Conservation (phyloP, 2,888 invertebrate genomes). For the Drosophila birchii region DNA sequence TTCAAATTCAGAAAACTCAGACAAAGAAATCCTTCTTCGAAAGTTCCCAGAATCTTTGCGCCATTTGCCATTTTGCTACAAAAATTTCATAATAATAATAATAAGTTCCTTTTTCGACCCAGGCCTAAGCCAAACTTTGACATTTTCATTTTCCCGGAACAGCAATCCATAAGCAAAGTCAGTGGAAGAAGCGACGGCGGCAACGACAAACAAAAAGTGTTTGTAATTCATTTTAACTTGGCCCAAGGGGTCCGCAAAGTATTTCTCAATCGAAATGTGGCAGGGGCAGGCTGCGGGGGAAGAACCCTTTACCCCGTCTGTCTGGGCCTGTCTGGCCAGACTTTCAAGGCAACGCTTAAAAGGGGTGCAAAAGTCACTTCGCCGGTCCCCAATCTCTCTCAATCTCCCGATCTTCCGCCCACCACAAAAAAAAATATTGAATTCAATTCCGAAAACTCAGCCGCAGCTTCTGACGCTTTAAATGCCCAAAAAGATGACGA, state of each 20-base stretch:
- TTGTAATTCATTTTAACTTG: conserved; percentile 77
- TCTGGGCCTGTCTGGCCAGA: conserved; percentile 51
- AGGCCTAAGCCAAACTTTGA: conserved; percentile 48
- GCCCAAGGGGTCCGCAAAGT: conserved; percentile 53
- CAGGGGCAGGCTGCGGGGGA: conserved; percentile 1
- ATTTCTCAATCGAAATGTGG: conserved; percentile 43
- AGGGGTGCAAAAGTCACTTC: conserved; percentile 51
- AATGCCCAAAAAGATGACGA: conserved; percentile 37
- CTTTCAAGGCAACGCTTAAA: conserved; percentile 29
- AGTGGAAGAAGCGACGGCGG: conserved; percentile 25
- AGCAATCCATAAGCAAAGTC: conserved; percentile 44
- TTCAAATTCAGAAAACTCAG: background rate
- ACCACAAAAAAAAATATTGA: conserved; percentile 48
- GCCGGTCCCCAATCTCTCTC: conserved; percentile 5
- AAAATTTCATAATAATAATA: conserved; percentile 26
- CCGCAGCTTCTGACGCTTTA: conserved; percentile 38
- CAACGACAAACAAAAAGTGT: conserved; percentile 66
- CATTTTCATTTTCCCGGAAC: conserved; percentile 49
- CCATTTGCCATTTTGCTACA: conserved; percentile 26
- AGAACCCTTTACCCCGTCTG: conserved; percentile 41
- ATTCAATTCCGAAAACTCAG: conserved; percentile 64
- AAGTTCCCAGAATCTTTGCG: conserved; percentile 9
- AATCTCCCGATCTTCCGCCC: conserved; percentile 17
- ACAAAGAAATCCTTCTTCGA: conserved; percentile 5
- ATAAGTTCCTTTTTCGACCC: conserved; percentile 21